Percentiles rank a stretch among this genome's conserved stretches.
phyloP scores from a whole-genome alignment of 2,113 vertebrate genomes.

The Xiphias gladius region DNA sequence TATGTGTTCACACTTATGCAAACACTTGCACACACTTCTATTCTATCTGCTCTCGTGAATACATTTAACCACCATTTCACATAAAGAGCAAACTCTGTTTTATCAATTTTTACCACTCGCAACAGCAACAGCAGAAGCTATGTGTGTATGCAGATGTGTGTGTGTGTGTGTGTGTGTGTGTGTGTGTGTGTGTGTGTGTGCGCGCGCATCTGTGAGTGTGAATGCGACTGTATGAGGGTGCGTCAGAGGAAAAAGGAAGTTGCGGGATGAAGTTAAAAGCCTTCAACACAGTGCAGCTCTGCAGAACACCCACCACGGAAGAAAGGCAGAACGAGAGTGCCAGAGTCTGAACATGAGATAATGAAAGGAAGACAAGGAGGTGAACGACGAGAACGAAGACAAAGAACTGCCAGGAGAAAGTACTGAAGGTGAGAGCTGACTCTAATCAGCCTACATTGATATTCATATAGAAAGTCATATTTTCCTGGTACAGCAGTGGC shows the following conservation, averaged over 20 bases:
- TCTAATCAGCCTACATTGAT: not conserved
- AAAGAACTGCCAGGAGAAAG: not conserved
- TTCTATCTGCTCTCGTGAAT: not conserved
- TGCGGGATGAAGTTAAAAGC: conserved; percentile 78
- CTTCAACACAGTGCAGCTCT: conserved; percentile 68
- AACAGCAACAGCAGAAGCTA: conserved; percentile 26
- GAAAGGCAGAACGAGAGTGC: conserved; percentile 59
- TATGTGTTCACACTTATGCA: too few species aligned
- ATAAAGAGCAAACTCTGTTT: conserved; percentile 22
- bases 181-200: conserved; percentile 9
- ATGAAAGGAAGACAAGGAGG: conserved; percentile 44
- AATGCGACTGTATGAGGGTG: conserved; percentile 48
- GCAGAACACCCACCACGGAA: conserved; percentile 82
- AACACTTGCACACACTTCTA: not conserved
- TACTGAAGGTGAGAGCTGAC: conserved; percentile 56
- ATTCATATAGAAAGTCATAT: not conserved
- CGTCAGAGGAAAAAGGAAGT: conserved; percentile 82
- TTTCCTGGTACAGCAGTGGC: not conserved
- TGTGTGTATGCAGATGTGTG: conserved; percentile 28
- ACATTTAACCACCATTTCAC: conserved; percentile 11
- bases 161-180: conserved; percentile 18
- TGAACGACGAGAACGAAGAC: conserved; percentile 38
- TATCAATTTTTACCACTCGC: conserved; percentile 20
- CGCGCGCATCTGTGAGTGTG: conserved; percentile 24
- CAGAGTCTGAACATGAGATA: conserved; percentile 50